A percentile compares a stretch with the other conserved stretches of the same genome.
These are phyloP conservation scores for Spondyliosoma cantharus DNA, from an alignment of 2,797 vertebrate genomes.

Conservation along the genomic window DNA sequence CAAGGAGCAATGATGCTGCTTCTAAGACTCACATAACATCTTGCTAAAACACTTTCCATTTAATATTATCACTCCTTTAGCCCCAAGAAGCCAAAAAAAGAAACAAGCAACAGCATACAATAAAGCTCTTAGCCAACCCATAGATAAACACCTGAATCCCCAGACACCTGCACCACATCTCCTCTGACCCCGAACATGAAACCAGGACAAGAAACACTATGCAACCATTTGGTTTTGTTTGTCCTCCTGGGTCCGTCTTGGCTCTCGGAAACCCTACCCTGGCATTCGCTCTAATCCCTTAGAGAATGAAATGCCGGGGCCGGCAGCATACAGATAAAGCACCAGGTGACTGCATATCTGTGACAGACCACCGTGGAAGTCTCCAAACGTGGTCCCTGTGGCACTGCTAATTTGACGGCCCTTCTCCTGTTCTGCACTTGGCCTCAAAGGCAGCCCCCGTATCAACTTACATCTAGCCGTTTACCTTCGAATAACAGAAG, in stretches of 20 bases:
- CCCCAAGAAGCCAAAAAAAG: background rate
- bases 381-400: constrained; percentile 46
- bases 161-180: constrained; percentile 63
- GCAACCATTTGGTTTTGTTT: constrained; percentile 77
- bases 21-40: background rate
- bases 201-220: constrained; percentile 72
- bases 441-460: constrained; percentile 46
- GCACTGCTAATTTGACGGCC: constrained; percentile 65
- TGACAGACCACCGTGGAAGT: constrained; percentile 71
- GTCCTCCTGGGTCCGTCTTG: constrained; percentile 67
- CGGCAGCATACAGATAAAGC: constrained; percentile 67
- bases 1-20: background rate
- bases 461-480: constrained; percentile 71
- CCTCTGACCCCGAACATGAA: constrained; percentile 75
- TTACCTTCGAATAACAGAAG: constrained; percentile 71
- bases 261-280: constrained; percentile 70
- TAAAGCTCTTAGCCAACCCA: constrained; percentile 25
- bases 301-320: constrained; percentile 60
- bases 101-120: constrained; percentile 31
- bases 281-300: constrained; percentile 71
- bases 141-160: constrained; percentile 50
- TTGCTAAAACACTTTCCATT: constrained; percentile 8
- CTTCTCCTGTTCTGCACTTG: constrained; percentile 61
- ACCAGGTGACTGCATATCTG: constrained; percentile 70
- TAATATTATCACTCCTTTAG: background rate